Percentiles rank a stretch among this genome's conserved stretches.
Conservation (phyloP, 2,113 vertebrate species). For the Phalacrocorax brasilianus region DNA sequence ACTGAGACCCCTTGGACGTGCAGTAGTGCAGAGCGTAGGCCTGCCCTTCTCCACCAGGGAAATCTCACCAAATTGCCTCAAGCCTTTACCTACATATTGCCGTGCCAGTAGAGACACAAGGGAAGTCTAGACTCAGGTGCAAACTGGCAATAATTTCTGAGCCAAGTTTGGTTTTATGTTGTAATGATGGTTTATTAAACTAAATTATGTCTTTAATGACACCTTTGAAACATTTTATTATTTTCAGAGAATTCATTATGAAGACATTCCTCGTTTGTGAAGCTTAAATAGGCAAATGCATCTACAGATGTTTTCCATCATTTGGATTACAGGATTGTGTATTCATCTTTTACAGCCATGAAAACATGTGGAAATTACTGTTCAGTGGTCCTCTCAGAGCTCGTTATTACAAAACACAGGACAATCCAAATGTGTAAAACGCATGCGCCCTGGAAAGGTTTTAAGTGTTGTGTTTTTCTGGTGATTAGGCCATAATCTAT, state of each 20-base stretch:
- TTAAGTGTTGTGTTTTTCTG: background rate
- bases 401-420: background rate
- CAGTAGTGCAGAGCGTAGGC: background rate
- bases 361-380: background rate
- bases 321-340: background rate
- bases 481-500: background rate
- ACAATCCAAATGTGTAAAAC: background rate
- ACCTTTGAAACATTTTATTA: background rate
- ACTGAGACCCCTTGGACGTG: background rate
- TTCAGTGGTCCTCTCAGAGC: background rate
- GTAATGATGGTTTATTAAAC: background rate
- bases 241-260: background rate
- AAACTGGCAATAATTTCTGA: background rate
- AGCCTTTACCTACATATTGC: fast-evolving
- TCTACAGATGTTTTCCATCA: background rate
- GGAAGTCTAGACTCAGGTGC: background rate
- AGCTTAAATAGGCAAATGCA: background rate
- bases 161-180: background rate
- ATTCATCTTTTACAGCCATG: background rate
- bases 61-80: background rate
- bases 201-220: background rate
- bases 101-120: background rate
- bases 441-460: background rate
- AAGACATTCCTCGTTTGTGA: background rate
- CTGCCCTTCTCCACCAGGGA: background rate